Evolutionary conservation across 2,888 invertebrate species (phyloP).

Genomic region (Alviniconcha strummeri): DNA sequence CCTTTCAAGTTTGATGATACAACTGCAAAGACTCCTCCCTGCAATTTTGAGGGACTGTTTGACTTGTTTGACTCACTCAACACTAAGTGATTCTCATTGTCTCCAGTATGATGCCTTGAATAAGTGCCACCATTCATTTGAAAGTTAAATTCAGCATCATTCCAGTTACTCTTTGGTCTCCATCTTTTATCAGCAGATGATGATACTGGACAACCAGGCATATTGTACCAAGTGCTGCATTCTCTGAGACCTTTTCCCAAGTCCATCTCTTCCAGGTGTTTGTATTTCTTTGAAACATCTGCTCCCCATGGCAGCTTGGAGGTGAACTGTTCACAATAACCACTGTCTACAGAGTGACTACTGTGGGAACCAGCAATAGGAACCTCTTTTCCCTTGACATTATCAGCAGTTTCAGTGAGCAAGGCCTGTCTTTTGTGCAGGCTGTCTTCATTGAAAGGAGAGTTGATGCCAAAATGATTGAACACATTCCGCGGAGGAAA

Average conservation of each 20-base stretch:
- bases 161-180: no score
- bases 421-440: background rate
- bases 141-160: no score
- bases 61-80: background rate
- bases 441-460: background rate
- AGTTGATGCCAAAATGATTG: background rate
- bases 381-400: background rate
- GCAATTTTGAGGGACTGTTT: background rate
- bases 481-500: background rate
- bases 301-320: background rate
- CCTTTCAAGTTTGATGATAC: slow-evolving; percentile 16
- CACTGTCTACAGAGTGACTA: slow-evolving; percentile 29
- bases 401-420: background rate
- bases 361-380: slow-evolving; percentile 13
- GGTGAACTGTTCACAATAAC: slow-evolving; percentile 19
- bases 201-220: no score
- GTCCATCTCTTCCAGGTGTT: no score
- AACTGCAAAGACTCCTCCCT: background rate
- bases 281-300: background rate
- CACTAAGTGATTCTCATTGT: no score
- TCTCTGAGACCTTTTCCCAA: no score
- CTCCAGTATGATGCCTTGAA: no score
- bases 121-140: no score
- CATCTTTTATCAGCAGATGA: no score
- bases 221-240: no score